Conservation (phyloP, 2,888 invertebrate genomes). For the Kuschelorhynchus macadamiae region DNA sequence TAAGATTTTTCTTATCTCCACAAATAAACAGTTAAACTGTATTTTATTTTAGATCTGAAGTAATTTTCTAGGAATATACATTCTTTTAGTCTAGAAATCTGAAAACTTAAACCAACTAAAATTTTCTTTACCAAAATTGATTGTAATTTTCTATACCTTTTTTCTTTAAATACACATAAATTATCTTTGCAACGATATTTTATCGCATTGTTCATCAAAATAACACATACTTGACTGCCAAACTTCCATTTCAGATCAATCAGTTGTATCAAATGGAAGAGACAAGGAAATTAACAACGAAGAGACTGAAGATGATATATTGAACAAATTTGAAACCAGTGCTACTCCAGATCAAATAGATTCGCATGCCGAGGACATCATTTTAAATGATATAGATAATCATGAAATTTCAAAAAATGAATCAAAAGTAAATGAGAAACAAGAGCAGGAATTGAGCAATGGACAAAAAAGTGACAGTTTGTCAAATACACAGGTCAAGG, state of each 20-base stretch:
- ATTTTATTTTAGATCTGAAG: too few species aligned
- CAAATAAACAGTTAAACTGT: too few species aligned
- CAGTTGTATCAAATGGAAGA: conserved; percentile 35
- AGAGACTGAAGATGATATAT: conserved; percentile 63
- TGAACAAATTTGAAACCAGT: conserved; percentile 59
- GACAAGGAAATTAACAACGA: conserved; percentile 42
- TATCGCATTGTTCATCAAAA: too few species aligned
- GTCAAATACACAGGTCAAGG: conserved; percentile 7
- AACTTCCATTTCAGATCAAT: conserved; percentile 41
- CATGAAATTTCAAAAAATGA: not conserved
- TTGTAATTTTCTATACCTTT: too few species aligned
- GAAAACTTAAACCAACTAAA: too few species aligned
- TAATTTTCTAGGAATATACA: too few species aligned
- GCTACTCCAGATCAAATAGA: conserved; percentile 47
- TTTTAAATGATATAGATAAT: conserved; percentile 48
- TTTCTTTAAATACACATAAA: too few species aligned
- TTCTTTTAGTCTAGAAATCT: too few species aligned
- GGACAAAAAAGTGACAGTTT: not conserved
- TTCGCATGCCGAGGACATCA: conserved; percentile 54
- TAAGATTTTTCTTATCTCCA: too few species aligned
- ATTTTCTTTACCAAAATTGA: too few species aligned
- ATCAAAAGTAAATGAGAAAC: conserved; percentile 4
- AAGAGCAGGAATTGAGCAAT: not conserved
- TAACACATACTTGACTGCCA: too few species aligned
- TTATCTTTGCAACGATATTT: too few species aligned